phyloP scores from a whole-genome alignment of 2,113 vertebrate species.

The Scytalopus superciliaris region DNA sequence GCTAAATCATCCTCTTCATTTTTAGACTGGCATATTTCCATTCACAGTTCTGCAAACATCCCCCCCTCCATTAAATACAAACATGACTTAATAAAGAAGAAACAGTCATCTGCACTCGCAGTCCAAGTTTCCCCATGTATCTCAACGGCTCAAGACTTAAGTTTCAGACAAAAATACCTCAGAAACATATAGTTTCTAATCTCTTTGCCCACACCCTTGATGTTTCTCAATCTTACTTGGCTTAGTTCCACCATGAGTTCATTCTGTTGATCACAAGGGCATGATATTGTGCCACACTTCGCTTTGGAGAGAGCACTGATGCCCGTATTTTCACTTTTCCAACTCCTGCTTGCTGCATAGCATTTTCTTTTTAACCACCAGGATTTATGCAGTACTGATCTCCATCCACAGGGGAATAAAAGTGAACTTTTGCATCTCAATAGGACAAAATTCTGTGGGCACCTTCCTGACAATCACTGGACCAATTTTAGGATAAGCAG shows the following conservation, averaged over 20 bases:
- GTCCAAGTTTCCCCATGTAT: not conserved
- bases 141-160: not conserved
- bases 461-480: not conserved
- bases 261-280: not conserved
- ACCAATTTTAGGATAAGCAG: not conserved
- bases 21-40: not conserved
- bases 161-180: not conserved
- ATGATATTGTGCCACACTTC: not conserved
- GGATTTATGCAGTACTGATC: not conserved
- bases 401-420: fast-evolving
- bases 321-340: not conserved
- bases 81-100: not conserved
- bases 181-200: not conserved
- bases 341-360: not conserved
- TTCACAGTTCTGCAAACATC: not conserved
- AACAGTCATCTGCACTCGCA: not conserved
- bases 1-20: not conserved
- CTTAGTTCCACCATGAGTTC: not conserved
- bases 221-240: not conserved
- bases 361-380: not conserved
- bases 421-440: not conserved
- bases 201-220: not conserved
- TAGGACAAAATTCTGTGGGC: not conserved
- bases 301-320: not conserved
- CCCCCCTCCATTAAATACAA: not conserved